A percentile compares a stretch with the other conserved stretches of the same genome.
phyloP scores from a whole-genome alignment of 1,140 invertebrate species.

The Asobara japonica region DNA sequence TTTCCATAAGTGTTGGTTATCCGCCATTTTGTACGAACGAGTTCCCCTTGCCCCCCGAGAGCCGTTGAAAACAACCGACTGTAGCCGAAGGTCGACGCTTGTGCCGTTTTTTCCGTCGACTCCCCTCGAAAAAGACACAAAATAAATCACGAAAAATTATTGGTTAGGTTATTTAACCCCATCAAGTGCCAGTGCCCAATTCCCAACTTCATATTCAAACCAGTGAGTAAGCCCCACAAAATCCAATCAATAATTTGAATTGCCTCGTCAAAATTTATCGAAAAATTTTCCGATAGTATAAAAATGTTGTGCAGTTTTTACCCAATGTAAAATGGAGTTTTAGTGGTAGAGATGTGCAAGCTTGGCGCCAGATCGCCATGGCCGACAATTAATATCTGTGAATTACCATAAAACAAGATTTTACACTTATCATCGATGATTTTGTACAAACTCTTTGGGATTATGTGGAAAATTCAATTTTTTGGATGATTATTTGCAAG shows the following conservation, averaged over 20 bases:
- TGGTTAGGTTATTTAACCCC: slow-evolving; percentile 13
- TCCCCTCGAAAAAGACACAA: background rate
- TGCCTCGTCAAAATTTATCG: too few species aligned
- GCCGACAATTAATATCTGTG: background rate
- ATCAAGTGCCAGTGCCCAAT: background rate
- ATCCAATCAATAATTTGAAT: too few species aligned
- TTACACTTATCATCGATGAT: too few species aligned
- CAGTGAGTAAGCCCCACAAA: background rate
- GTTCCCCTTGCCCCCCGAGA: background rate
- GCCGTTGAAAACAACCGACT: slow-evolving; percentile 11
- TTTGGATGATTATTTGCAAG: background rate
- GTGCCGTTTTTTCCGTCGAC: background rate
- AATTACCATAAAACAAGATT: too few species aligned
- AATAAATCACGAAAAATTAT: slow-evolving; percentile 10
- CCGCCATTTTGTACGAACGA: background rate
- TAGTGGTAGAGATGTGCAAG: background rate
- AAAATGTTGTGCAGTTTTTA: background rate
- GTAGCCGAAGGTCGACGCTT: slow-evolving; percentile 13
- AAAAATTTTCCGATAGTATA: too few species aligned
- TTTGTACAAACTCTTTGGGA: too few species aligned
- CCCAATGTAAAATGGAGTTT: background rate
- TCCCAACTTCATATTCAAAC: background rate
- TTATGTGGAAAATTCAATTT: too few species aligned
- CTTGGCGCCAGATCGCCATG: slow-evolving; percentile 9
- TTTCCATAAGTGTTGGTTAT: background rate